These are phyloP conservation scores for Plebejus anna DNA, from an alignment of 2,888 invertebrate species.

Conservation along the genomic window DNA sequence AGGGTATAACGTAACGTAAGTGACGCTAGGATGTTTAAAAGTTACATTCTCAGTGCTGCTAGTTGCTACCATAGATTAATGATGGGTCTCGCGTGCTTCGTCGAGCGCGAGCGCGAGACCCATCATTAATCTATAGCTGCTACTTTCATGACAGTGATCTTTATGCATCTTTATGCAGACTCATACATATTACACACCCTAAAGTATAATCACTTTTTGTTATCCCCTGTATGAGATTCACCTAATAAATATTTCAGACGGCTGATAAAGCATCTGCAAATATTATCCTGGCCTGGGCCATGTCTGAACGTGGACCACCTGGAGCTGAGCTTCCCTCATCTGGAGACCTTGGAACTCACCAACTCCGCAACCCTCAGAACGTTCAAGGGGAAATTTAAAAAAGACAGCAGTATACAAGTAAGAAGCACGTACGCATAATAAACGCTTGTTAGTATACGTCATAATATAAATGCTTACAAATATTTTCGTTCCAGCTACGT, in stretches of 20 bases:
- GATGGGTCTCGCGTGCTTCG: no score
- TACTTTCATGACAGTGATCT: no score
- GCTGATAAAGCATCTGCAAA: constrained; percentile 47
- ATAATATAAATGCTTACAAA: not conserved
- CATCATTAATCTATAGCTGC: no score
- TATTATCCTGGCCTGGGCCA: constrained; percentile 61
- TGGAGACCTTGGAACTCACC: constrained; percentile 53
- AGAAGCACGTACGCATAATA: constrained; percentile 19
- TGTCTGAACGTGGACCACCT: constrained; percentile 59
- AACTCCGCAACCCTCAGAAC: constrained; percentile 55
- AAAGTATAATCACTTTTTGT: no score
- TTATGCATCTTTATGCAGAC: no score
- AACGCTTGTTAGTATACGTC: not conserved
- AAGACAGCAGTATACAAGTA: constrained; percentile 60
- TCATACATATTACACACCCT: no score
- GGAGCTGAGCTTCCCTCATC: constrained; percentile 59
- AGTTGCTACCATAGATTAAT: no score
- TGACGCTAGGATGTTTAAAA: no score
- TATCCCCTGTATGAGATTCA: no score
- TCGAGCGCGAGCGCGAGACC: no score
- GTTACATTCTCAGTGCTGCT: no score
- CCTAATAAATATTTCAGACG: not conserved
- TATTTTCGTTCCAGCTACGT: not conserved
- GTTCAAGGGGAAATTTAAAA: constrained; percentile 62
- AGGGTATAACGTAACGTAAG: no score